Base-by-base conservation (phyloP, 2,888 invertebrate species). In the Pasiphila rectangulata region DNA sequence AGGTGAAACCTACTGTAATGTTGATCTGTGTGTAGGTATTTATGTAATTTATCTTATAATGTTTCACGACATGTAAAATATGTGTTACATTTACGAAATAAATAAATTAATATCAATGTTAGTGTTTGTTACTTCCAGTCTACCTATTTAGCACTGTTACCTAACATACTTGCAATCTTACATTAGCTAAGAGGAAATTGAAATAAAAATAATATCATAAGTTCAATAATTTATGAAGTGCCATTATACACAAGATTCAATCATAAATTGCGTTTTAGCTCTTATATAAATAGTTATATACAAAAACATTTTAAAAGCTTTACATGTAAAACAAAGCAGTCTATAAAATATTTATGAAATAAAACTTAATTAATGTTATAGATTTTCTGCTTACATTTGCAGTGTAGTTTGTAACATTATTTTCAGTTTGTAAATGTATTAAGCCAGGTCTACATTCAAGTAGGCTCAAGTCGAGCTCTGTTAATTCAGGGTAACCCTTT, bases 171-270 rank as follows among this genome's bases (percentile, higher is more conserved):
- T 7, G 1, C 3, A 3, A 16, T 2, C 6, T 17, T n/a, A 17
- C 9, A 7, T 17, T 15, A 5, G 12, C 12, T 1, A 12, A n/a
- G 12, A 2, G 19, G 15, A 12, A 12, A 23, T 29, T 30, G 42
- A 58, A 68, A 64, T 57, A 64, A 67, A 64, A 61, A 3, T 35
- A 52, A 60, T 57, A 39, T 36, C 16, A 9, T 32, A 57, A 78
- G 74, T 82, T 83, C 80, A 85, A 86, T 86, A 86, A 86, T 83
- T 86, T 85, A 85, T 84, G 77, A 79, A 83, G 84, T 85, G 84
- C 82, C n/a, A 73, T 69, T 72, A 67, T 84, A 85, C 81, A 84
- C 79, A 82, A 80, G 72, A 72, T 79, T 83, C 74, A 77, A 79
- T 80, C 61, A 73, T 75, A 74, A 76, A 77, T 79, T 80, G 79